phyloP scores from a whole-genome alignment of 2,888 invertebrate genomes.

The Ectropis crepuscularia region DNA sequence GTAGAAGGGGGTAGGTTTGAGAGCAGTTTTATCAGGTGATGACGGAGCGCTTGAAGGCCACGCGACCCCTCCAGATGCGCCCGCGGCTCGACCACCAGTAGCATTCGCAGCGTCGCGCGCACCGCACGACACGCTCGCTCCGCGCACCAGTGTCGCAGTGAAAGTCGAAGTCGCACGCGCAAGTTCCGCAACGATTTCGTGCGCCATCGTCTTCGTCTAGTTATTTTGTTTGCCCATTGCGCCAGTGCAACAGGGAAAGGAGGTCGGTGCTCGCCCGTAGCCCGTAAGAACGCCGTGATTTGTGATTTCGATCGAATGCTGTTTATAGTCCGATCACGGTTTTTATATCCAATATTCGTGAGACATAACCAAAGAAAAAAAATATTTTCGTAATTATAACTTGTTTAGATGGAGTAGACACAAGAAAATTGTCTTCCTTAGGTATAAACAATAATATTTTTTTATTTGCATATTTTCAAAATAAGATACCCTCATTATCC shows the following conservation, averaged over 20 bases:
- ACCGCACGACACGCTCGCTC: constrained; percentile 70
- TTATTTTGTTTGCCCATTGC: constrained; percentile 81
- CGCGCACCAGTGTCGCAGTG: constrained; percentile 67
- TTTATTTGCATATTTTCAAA: constrained; percentile 2
- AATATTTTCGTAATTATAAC: constrained; percentile 2
- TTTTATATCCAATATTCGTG: constrained; percentile 62
- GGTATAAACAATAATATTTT: not conserved
- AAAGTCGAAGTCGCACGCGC: constrained; percentile 82
- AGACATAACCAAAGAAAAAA: constrained; percentile 55
- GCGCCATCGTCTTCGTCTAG: constrained; percentile 78
- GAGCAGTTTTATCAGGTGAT: constrained; percentile 59
- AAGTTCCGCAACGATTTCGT: constrained; percentile 76
- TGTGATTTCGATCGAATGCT: constrained; percentile 49
- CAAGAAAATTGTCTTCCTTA: not conserved
- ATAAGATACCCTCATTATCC: constrained; percentile 6
- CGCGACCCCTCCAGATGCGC: constrained; percentile 58
- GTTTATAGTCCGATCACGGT: constrained; percentile 46
- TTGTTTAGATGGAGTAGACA: constrained; percentile 1
- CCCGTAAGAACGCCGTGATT: constrained; percentile 70
- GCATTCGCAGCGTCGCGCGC: constrained; percentile 70
- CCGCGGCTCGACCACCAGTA: constrained; percentile 62
- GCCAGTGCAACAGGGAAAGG: constrained; percentile 82
- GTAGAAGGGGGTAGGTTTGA: constrained; percentile 65
- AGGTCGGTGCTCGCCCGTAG: constrained; percentile 74
- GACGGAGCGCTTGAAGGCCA: constrained; percentile 53